A percentile compares a stretch with the other conserved stretches of the same genome.
Evolutionary conservation across 2,113 vertebrate genomes (phyloP).

Genomic region (Lepidothrix coronata): DNA sequence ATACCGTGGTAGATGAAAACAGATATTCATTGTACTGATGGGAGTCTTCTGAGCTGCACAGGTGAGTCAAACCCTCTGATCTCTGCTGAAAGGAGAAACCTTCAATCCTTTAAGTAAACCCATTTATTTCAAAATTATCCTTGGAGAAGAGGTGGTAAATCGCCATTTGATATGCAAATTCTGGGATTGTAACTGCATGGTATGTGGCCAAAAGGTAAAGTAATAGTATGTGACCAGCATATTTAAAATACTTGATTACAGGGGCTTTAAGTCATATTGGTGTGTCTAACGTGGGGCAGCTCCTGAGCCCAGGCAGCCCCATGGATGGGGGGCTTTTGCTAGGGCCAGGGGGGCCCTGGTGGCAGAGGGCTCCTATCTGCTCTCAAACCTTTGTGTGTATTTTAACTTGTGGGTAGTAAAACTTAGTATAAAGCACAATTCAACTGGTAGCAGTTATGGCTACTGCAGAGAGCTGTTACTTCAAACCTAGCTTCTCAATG

Average conservation of each 20-base stretch:
- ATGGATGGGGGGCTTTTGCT: not conserved
- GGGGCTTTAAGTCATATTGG: not conserved
- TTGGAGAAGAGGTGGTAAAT: not conserved
- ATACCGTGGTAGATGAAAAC: not conserved
- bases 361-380: not conserved
- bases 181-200: not conserved
- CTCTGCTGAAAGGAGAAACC: not conserved
- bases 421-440: not conserved
- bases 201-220: not conserved
- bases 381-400: not conserved
- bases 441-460: too few relatives aligned
- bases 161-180: not conserved
- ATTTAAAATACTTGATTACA: not conserved
- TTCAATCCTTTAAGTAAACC: not conserved
- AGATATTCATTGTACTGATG: not conserved
- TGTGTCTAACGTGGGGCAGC: not conserved
- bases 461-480: not conserved
- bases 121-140: not conserved
- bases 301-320: not conserved
- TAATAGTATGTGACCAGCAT: not conserved
- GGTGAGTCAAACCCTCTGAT: not conserved
- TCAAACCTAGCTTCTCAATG: not conserved
- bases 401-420: not conserved
- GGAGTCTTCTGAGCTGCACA: rapidly evolving
- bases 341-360: not conserved